These are phyloP conservation scores for Emys orbicularis DNA, from an alignment of 2,797 vertebrate genomes.

Conservation along the genomic window DNA sequence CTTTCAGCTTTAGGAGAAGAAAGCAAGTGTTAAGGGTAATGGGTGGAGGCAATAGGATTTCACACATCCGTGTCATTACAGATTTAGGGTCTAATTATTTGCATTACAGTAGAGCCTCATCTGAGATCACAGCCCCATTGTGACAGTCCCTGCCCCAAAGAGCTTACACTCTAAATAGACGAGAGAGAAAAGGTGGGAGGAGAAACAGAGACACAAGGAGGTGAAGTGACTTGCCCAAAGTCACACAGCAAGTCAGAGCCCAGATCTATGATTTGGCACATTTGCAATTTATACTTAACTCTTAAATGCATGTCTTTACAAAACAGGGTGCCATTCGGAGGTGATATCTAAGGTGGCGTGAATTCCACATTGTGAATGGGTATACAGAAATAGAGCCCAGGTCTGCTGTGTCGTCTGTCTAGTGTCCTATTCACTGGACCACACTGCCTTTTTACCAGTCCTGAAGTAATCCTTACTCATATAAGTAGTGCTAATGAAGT, in stretches of 20 bases:
- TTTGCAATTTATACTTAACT: no score
- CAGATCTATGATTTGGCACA: background rate
- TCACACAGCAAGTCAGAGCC: background rate
- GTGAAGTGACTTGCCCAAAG: background rate
- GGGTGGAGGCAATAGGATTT: constrained; percentile 50
- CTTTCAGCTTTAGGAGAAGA: background rate
- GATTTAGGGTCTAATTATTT: constrained; percentile 60
- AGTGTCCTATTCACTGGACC: no score
- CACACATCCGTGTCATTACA: background rate
- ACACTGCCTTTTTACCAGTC: no score
- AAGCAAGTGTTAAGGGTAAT: background rate
- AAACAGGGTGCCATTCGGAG: no score
- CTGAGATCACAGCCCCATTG: constrained; percentile 65
- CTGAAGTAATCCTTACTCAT: background rate
- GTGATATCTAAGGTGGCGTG: no score
- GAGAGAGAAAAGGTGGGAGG: constrained; percentile 71
- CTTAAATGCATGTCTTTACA: no score
- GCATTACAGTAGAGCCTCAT: constrained; percentile 47
- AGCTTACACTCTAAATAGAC: constrained; percentile 64
- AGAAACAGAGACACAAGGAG: constrained; percentile 57
- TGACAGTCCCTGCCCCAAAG: constrained; percentile 72
- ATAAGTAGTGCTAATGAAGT: background rate
- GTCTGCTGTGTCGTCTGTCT: no score
- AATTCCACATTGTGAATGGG: no score
- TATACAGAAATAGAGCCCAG: no score